These are phyloP conservation scores for Mastomys natalensis DNA, from an alignment of 2,113 vertebrate genomes.

Conservation along the genomic window DNA sequence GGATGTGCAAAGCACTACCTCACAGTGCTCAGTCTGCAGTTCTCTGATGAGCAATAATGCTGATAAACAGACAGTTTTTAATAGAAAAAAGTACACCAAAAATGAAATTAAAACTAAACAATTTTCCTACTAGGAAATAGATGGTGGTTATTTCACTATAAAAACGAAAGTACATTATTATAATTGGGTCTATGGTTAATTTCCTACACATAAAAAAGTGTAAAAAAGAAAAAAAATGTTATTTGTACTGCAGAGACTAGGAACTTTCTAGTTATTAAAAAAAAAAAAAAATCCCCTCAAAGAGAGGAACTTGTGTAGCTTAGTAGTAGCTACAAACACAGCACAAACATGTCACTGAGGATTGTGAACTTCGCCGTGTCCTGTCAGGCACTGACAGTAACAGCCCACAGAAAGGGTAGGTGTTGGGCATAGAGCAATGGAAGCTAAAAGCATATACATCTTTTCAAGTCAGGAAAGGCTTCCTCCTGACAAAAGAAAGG, in stretches of 20 bases:
- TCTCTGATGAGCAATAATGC: constrained; percentile 11
- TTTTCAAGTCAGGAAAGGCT: not conserved
- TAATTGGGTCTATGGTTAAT: not conserved
- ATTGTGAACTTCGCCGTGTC: not conserved
- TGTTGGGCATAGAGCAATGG: not conserved
- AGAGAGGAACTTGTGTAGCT: not conserved
- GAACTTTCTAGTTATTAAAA: not conserved
- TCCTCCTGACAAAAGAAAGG: not conserved
- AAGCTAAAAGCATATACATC: not conserved
- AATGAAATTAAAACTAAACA: not conserved
- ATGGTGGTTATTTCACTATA: not conserved
- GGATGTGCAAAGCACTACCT: not conserved
- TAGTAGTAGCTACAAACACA: not conserved
- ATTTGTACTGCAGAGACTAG: not conserved
- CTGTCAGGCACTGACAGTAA: not conserved
- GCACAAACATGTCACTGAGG: not conserved
- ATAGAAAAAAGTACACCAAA: not conserved
- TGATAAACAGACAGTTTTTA: not conserved
- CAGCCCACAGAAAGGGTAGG: not conserved
- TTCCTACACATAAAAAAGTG: not conserved
- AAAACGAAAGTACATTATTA: constrained; percentile 35
- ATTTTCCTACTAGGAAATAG: not conserved
- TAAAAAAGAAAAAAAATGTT: constrained; percentile 34
- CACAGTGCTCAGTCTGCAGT: not conserved
- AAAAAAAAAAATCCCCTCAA: not conserved